A percentile compares a stretch with the other conserved stretches of the same genome.
Conservation (phyloP, 1,140 invertebrate genomes). For the Drosophila orosa region DNA sequence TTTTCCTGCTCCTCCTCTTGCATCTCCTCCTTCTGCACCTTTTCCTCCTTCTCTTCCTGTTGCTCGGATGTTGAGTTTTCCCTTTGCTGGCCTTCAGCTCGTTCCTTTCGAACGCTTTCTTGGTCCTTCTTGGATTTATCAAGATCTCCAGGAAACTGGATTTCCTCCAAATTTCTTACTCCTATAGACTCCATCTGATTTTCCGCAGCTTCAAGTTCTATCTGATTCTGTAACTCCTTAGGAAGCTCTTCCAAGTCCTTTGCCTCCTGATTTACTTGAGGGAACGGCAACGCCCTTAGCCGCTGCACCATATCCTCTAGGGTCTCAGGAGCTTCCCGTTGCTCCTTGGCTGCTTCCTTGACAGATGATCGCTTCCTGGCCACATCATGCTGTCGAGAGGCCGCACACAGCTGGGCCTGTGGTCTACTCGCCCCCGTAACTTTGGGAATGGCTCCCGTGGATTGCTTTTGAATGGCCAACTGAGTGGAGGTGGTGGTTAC, state of each 20-base stretch:
- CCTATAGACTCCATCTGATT: not conserved
- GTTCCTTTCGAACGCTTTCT: not conserved
- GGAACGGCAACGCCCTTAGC: constrained; percentile 61
- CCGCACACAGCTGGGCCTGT: constrained; percentile 59
- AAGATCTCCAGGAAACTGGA: no score
- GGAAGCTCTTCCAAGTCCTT: not conserved
- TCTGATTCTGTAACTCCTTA: no score
- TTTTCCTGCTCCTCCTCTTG: not conserved
- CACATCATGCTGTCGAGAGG: constrained; percentile 56
- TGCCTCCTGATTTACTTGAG: constrained; percentile 12
- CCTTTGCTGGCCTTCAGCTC: not conserved
- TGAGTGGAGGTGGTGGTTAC: constrained; percentile 71
- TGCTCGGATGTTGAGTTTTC: not conserved
- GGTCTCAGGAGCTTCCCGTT: constrained; percentile 41
- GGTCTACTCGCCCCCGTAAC: constrained; percentile 34
- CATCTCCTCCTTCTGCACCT: not conserved
- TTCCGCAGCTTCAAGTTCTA: no score
- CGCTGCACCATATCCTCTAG: constrained; percentile 77
- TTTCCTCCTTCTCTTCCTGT: not conserved
- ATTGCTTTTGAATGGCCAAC: constrained; percentile 58
- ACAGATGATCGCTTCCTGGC: constrained; percentile 45
- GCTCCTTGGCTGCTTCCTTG: constrained; percentile 11
- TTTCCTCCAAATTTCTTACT: not conserved
- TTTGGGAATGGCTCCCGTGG: constrained; percentile 70
- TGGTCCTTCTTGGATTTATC: not conserved